Evolutionary conservation across 1,140 invertebrate genomes (phyloP).

Genomic region (Riptortus pedestris): DNA sequence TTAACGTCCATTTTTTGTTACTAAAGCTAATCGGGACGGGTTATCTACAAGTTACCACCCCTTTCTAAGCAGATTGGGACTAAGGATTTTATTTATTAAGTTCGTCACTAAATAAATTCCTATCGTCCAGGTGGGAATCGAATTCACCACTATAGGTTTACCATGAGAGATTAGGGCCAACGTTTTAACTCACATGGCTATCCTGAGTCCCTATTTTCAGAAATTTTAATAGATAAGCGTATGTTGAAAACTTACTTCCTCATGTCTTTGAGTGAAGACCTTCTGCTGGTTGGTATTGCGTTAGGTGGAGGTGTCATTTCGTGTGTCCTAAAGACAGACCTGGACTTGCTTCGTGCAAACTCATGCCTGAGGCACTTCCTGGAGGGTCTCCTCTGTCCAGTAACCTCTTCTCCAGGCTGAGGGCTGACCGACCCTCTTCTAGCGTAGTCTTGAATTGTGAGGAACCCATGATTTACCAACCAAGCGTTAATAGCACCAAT

Average conservation of each 20-base stretch:
- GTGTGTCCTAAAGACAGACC: conserved; percentile 41
- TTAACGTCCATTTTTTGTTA: no score
- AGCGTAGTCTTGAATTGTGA: conserved; percentile 37
- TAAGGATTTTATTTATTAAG: no score
- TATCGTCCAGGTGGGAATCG: no score
- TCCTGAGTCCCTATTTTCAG: no score
- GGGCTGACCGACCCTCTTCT: conserved; percentile 19
- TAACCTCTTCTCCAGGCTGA: conserved; percentile 1
- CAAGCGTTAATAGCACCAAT: conserved; percentile 41
- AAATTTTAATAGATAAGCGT: no score
- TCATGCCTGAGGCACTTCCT: conserved; percentile 43
- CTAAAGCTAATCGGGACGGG: no score
- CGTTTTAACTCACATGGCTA: no score
- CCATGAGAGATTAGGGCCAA: no score
- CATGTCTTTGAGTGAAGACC: conserved; percentile 40
- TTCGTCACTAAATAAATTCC: no score
- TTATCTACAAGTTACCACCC: no score
- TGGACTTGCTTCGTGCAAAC: conserved; percentile 42
- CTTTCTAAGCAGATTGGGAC: no score
- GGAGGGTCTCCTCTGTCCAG: conserved; percentile 35
- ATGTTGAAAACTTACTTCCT: conserved; percentile 37
- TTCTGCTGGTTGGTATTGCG: conserved; percentile 30
- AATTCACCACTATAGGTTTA: no score
- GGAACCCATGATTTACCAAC: conserved; percentile 41
- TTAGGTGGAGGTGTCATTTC: conserved; percentile 33